These are phyloP conservation scores for Gymnobelideus leadbeateri DNA, from an alignment of 2,113 vertebrate genomes.

Conservation along the genomic window DNA sequence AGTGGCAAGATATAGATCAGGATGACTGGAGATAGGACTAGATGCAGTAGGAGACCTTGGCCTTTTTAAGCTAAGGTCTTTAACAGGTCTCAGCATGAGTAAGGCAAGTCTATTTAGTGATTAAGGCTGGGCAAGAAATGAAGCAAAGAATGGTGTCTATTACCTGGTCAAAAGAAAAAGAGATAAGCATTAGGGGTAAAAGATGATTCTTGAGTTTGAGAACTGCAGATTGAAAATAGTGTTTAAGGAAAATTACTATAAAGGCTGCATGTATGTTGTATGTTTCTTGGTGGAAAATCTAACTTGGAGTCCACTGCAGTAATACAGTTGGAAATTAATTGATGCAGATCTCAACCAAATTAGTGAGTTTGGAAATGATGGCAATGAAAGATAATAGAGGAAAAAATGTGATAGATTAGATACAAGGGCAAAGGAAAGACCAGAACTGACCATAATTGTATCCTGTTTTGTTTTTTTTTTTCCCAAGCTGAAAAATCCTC, in stretches of 20 bases:
- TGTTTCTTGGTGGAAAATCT: too few relatives aligned
- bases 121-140: too few relatives aligned
- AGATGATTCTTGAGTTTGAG: slow-evolving; percentile 10
- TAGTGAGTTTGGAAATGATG: slow-evolving; percentile 21
- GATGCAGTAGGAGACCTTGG: too few relatives aligned
- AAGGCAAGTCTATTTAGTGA: too few relatives aligned
- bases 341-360: neutral
- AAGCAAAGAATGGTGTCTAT: too few relatives aligned
- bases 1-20: too few relatives aligned
- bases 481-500: neutral
- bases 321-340: neutral
- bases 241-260: slow-evolving; percentile 12
- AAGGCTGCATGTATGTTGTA: neutral
- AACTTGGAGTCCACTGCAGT: neutral
- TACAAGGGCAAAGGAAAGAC: neutral
- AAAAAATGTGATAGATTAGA: neutral
- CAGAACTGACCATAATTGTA: neutral
- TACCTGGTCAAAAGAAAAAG: neutral
- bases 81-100: too few relatives aligned
- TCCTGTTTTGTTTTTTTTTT: neutral
- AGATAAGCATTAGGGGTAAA: neutral
- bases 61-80: too few relatives aligned
- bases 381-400: neutral
- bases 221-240: neutral
- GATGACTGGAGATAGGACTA: too few relatives aligned